Conservation (phyloP, 2,888 invertebrate genomes). For the Tetranychus piercei region DNA sequence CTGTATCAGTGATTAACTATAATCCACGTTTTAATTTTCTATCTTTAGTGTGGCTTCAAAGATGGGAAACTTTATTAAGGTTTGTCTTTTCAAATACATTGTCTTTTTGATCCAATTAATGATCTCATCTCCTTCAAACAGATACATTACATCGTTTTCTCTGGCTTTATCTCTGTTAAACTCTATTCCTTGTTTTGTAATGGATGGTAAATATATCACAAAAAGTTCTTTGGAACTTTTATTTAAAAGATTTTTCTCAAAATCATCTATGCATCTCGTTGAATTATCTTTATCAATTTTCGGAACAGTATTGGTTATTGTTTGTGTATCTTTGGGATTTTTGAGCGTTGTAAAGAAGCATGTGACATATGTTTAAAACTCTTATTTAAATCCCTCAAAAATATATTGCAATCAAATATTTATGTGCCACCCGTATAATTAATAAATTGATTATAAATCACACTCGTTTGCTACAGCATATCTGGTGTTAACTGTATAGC, state of each 20-base stretch:
- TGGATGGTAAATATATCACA: constrained; percentile 79
- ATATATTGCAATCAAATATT: too few species aligned
- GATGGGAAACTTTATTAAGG: constrained; percentile 47
- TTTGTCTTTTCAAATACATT: constrained; percentile 40
- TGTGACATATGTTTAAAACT: too few species aligned
- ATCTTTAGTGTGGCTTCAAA: constrained; percentile 29
- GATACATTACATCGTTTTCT: constrained; percentile 46
- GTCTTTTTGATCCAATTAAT: too few species aligned
- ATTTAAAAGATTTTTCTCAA: background rate
- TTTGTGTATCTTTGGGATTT: too few species aligned
- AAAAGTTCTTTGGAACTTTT: constrained; percentile 35
- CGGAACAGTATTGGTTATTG: too few species aligned
- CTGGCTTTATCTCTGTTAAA: constrained; percentile 75
- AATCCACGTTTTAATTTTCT: constrained; percentile 33
- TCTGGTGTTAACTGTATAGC: too few species aligned
- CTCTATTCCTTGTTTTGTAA: constrained; percentile 72
- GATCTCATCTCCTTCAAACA: background rate
- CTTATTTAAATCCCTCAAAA: too few species aligned
- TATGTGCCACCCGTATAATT: too few species aligned
- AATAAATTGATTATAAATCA: too few species aligned
- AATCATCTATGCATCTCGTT: background rate
- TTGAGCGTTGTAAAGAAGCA: too few species aligned
- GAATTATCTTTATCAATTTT: too few species aligned
- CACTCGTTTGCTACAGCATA: too few species aligned
- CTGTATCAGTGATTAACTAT: constrained; percentile 30